Evolutionary conservation across 2,797 vertebrate genomes (phyloP).

Genomic region (Naso thynnoides): DNA sequence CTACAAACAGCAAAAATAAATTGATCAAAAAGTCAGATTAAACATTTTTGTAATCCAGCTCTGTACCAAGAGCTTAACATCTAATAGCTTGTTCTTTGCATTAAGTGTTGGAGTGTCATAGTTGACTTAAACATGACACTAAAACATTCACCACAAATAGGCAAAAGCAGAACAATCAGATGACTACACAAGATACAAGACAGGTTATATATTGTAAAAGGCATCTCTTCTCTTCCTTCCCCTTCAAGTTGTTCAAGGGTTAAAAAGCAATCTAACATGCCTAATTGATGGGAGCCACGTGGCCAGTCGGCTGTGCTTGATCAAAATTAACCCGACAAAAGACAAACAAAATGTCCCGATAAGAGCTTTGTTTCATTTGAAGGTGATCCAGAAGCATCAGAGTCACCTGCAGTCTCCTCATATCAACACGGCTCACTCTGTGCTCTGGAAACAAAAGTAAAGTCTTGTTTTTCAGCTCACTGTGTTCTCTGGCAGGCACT

Average conservation of each 20-base stretch:
- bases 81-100: slow-evolving; percentile 8
- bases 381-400: slow-evolving; percentile 50
- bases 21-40: slow-evolving; percentile 5
- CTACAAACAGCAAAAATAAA: neutral
- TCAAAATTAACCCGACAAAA: slow-evolving; percentile 36
- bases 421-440: slow-evolving; percentile 52
- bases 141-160: slow-evolving; percentile 15
- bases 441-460: slow-evolving; percentile 59
- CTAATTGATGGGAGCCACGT: slow-evolving; percentile 17
- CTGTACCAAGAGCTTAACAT: slow-evolving; percentile 13
- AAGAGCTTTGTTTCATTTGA: slow-evolving; percentile 48
- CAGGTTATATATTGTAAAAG: neutral
- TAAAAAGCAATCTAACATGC: slow-evolving; percentile 12
- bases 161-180: slow-evolving; percentile 19
- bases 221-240: neutral
- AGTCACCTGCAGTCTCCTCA: slow-evolving; percentile 52
- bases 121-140: neutral
- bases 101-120: neutral
- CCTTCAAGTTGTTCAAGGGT: neutral
- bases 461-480: slow-evolving; percentile 53
- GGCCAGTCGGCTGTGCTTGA: slow-evolving; percentile 12
- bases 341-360: slow-evolving; percentile 16
- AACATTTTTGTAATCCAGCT: neutral
- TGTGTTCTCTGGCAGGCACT: slow-evolving; percentile 49
- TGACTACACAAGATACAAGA: neutral